Base-by-base conservation (phyloP, 2,888 invertebrate genomes). In the Choristoneura rosaceana region DNA sequence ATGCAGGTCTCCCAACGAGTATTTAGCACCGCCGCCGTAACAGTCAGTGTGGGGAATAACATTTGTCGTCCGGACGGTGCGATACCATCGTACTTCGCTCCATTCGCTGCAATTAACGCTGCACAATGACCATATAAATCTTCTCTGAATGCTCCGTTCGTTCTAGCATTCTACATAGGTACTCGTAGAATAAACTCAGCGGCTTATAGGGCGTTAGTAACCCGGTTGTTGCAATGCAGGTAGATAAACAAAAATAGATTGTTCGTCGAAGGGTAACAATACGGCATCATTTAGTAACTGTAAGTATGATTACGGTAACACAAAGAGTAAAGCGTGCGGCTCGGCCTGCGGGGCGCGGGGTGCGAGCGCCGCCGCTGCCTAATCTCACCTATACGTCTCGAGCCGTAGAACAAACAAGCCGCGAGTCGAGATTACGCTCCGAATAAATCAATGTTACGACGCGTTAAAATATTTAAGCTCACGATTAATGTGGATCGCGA, bases 361-460 rank as follows among this genome's bases (percentile, higher is more conserved):
- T 82, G 82, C 81, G 80, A 79, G 82, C 81, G 80, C 79, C 81
- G 85, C 84, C 82, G 80, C 80, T 81, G 85, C 84, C 84, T 91
- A 91, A 93, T 92, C 92, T 91, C 86, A 87, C 90, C 89, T 90
- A 91, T 91, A 92, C 90, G 89, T 92, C 91, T 90, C 84, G 84
- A 92, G 92, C 89, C 91, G 86, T 85, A 88, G 90, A 90, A 93
- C 93, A 93, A 94, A 94, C 93, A 94, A 90, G 89, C 92, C 91
- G 87, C 90, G 89, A 88, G 90, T 87, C 85, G 87, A 91, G 93
- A 93, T 93, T 93, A 93, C 88, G 88, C 86, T 87, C 79, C 84
- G 90, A 91, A 94, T 93, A 94, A 94, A 94, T 94, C 93, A 93
- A 93, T 93, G 93, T 92, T 93, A 90, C 92, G 90, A 91, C 91